A percentile compares a stretch with the other conserved stretches of the same genome.
phyloP scores from a whole-genome alignment of 35 echinoderm and acorn worm species.

The Ophioderma brevispina region DNA sequence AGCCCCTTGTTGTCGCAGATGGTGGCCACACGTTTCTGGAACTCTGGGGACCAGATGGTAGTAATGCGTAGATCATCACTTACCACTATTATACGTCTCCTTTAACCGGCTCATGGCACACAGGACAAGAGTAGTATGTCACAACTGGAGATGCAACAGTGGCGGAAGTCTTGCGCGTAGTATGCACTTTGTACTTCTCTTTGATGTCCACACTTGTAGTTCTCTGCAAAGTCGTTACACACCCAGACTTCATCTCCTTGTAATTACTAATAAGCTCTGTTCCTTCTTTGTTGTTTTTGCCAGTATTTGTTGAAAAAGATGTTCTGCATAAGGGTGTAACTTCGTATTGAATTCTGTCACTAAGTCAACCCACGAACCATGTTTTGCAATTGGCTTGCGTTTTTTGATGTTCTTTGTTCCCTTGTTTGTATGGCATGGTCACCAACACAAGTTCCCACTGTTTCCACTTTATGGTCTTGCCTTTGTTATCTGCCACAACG shows the following conservation, averaged over 20 bases:
- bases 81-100: conserved; percentile 53
- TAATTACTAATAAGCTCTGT: conserved; percentile 28
- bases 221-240: conserved; percentile 79
- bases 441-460: conserved; percentile 36
- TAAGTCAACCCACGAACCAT: conserved; percentile 16
- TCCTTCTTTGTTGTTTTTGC: conserved; percentile 55
- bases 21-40: conserved; percentile 15
- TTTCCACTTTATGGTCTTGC: conserved; percentile 33
- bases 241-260: conserved; percentile 9
- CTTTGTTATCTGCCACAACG: background rate
- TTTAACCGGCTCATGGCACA: conserved; percentile 19
- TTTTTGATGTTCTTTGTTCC: conserved; percentile 32
- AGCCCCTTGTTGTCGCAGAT: conserved; percentile 30
- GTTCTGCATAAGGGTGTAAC: conserved; percentile 29
- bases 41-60: conserved; percentile 51
- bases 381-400: conserved; percentile 15
- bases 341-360: conserved; percentile 19
- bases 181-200: conserved; percentile 80
- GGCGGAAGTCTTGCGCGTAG: conserved; percentile 53
- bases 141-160: conserved; percentile 70
- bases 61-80: conserved; percentile 69
- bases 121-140: conserved; percentile 40
- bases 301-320: conserved; percentile 79
- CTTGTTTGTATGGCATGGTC: conserved; percentile 21
- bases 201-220: conserved; percentile 74